Percentiles rank a stretch among this genome's conserved stretches.
Evolutionary conservation across 2,113 vertebrate genomes (phyloP).

Genomic region (Galemys pyrenaicus): DNA sequence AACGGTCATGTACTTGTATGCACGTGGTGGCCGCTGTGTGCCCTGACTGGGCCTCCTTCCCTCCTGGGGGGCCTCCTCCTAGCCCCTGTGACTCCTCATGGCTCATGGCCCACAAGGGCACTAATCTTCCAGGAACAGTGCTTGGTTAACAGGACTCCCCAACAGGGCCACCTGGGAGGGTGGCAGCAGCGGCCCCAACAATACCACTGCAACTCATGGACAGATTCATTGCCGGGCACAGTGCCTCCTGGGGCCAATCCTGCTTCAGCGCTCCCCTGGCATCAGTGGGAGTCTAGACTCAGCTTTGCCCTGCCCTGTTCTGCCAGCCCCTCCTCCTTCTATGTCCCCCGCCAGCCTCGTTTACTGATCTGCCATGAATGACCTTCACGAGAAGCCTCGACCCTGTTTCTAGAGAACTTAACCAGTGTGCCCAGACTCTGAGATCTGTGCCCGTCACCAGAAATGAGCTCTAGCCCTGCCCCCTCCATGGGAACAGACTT

Average conservation of each 20-base stretch:
- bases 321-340: fast-evolving
- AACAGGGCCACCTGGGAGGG: background rate
- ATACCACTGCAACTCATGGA: background rate
- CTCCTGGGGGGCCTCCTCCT: background rate
- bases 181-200: fast-evolving
- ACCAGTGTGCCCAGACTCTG: background rate
- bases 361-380: background rate
- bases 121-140: background rate
- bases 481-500: background rate
- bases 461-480: background rate
- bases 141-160: background rate
- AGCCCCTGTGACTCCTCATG: background rate
- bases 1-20: background rate
- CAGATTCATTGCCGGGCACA: background rate
- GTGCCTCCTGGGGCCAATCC: background rate
- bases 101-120: too few relatives aligned
- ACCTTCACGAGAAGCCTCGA: background rate
- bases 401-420: background rate
- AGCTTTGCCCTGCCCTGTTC: background rate
- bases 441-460: background rate
- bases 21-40: background rate
- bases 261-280: background rate
- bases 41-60: background rate
- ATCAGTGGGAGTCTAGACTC: background rate
- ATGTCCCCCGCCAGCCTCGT: too few relatives aligned